These are phyloP conservation scores for Drosophila parthenogenetica DNA, from an alignment of 2,888 invertebrate species.

Conservation along the genomic window DNA sequence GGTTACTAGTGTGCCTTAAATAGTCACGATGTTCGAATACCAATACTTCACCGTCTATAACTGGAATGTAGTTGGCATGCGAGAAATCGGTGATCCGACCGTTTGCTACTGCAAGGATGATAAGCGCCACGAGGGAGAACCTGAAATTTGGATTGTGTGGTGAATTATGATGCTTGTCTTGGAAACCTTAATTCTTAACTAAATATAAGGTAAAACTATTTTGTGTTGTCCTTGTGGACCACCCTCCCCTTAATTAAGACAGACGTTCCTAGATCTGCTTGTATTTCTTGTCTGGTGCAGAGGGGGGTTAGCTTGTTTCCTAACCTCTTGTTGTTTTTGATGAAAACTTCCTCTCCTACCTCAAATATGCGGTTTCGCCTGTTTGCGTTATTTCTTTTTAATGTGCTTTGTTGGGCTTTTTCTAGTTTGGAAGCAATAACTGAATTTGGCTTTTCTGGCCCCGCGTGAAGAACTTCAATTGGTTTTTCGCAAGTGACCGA, in stretches of 20 bases:
- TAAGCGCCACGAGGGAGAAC: neutral
- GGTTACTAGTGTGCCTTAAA: neutral
- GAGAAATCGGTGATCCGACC: neutral
- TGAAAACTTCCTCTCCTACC: slow-evolving; percentile 3
- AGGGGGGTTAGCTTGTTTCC: neutral
- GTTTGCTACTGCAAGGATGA: neutral
- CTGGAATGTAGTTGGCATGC: slow-evolving; percentile 1
- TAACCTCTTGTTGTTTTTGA: too few relatives aligned
- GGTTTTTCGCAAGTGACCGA: slow-evolving; percentile 1
- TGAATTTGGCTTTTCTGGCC: neutral
- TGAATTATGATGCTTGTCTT: neutral
- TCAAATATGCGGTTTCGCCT: slow-evolving; percentile 1
- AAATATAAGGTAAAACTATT: too few relatives aligned
- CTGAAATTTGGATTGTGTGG: neutral
- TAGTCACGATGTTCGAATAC: neutral
- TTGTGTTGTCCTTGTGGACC: too few relatives aligned
- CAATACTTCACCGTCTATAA: neutral
- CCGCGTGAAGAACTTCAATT: neutral
- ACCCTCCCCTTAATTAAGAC: too few relatives aligned
- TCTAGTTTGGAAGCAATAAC: neutral
- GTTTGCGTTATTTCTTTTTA: neutral
- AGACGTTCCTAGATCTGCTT: too few relatives aligned
- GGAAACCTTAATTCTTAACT: neutral
- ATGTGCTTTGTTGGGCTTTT: neutral
- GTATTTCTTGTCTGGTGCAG: too few relatives aligned